Conservation (phyloP, 2,888 invertebrate species). For the Geotrupes spiniger region DNA sequence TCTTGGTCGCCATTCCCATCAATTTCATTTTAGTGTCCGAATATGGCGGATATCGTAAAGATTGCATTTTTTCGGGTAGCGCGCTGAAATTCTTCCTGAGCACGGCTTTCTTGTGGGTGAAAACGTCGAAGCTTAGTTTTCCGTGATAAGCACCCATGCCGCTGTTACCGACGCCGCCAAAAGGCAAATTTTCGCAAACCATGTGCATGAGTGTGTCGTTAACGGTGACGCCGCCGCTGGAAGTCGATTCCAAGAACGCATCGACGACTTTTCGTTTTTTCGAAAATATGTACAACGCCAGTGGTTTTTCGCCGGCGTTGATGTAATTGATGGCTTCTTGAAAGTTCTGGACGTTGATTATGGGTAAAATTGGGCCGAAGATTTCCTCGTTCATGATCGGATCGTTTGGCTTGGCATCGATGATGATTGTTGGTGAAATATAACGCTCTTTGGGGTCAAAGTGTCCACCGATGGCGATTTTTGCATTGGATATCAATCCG, state of each 20-base stretch:
- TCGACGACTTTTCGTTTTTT: constrained; percentile 57
- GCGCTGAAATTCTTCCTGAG: constrained; percentile 67
- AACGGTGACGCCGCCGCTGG: constrained; percentile 75
- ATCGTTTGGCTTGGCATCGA: constrained; percentile 71
- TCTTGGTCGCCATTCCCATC: constrained; percentile 10
- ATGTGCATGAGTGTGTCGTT: constrained; percentile 87
- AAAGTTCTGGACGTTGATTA: constrained; percentile 76
- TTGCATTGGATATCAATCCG: constrained; percentile 66
- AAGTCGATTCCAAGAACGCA: constrained; percentile 67
- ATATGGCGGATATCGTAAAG: constrained; percentile 83
- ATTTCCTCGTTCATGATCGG: constrained; percentile 88
- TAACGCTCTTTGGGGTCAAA: constrained; percentile 65
- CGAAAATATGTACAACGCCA: constrained; percentile 85
- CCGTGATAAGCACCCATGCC: constrained; percentile 97
- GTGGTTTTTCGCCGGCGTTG: constrained; percentile 82
- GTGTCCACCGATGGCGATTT: constrained; percentile 76
- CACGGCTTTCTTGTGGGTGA: constrained; percentile 86
- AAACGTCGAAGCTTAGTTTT: constrained; percentile 84
- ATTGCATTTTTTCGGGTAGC: constrained; percentile 65
- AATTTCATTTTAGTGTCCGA: constrained; percentile 15
- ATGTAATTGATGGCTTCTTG: constrained; percentile 90
- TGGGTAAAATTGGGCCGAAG: constrained; percentile 93
- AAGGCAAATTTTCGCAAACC: constrained; percentile 87
- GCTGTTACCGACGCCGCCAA: constrained; percentile 94
- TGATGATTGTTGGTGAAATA: constrained; percentile 80